A percentile compares a stretch with the other conserved stretches of the same genome.
These are phyloP conservation scores for Chloropsis hardwickii DNA, from an alignment of 2,113 vertebrate genomes.

Conservation along the genomic window DNA sequence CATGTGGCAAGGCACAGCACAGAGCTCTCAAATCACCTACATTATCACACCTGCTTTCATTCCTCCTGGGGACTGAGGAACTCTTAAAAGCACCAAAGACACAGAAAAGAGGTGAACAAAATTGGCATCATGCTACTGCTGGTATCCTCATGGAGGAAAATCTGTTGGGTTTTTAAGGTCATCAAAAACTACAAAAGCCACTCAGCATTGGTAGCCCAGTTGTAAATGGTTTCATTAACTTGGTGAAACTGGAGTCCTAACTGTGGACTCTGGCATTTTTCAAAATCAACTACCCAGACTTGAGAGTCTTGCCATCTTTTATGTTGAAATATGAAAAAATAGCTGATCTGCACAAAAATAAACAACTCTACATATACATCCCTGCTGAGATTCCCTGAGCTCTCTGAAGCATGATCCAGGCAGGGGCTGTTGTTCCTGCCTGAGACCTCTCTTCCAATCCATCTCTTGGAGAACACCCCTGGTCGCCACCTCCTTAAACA, in stretches of 20 bases:
- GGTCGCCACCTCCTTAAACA: accelerated
- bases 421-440: background rate
- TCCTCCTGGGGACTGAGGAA: background rate
- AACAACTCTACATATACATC: background rate
- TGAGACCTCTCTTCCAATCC: background rate
- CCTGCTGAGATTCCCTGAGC: background rate
- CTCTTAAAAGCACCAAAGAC: background rate
- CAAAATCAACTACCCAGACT: background rate
- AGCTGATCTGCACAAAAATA: background rate
- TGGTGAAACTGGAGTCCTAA: background rate
- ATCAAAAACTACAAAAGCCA: background rate
- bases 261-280: background rate
- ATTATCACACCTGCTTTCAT: background rate
- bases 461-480: background rate
- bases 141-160: background rate
- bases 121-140: background rate
- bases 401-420: background rate
- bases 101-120: background rate
- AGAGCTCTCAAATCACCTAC: background rate
- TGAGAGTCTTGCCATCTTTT: background rate
- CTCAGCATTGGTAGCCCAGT: background rate
- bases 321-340: background rate
- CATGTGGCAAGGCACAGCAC: background rate
- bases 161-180: background rate
- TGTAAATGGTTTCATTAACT: background rate